Conservation (phyloP, 2,113 vertebrate genomes). For the Nipponia nippon region DNA sequence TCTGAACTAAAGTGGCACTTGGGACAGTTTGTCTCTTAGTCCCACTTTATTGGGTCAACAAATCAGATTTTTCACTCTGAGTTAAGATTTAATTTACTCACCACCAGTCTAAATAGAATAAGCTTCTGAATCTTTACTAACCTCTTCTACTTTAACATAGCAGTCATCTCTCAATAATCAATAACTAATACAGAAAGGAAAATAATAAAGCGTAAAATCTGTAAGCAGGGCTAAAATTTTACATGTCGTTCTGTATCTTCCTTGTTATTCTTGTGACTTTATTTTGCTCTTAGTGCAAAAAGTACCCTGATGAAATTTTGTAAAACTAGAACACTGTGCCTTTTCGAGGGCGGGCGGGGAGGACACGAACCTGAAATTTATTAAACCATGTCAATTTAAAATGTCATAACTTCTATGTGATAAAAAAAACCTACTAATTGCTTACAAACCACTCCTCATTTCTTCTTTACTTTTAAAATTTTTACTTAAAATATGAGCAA, state of each 20-base stretch:
- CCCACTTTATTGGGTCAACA: slow-evolving; percentile 28
- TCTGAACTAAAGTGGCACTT: slow-evolving; percentile 64
- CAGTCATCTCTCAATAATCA: not conserved
- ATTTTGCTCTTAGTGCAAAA: not conserved
- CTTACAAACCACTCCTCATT: slow-evolving; percentile 11
- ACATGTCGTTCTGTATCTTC: not conserved
- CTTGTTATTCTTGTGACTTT: not conserved
- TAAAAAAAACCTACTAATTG: slow-evolving; percentile 28
- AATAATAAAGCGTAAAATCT: not conserved
- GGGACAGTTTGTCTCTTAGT: slow-evolving; percentile 51
- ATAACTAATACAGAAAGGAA: not conserved
- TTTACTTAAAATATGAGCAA: not conserved
- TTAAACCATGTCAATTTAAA: not conserved
- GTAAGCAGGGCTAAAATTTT: not conserved
- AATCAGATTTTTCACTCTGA: slow-evolving; percentile 25
- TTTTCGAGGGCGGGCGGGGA: too few relatives aligned
- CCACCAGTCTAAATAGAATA: not conserved
- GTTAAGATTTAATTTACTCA: slow-evolving; percentile 23
- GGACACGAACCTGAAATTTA: not conserved
- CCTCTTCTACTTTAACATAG: not conserved
- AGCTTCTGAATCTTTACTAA: not conserved
- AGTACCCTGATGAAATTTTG: not conserved
- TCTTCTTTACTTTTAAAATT: not conserved
- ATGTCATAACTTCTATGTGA: not conserved
- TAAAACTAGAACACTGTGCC: not conserved